Evolutionary conservation across 1,140 invertebrate species (phyloP), one percentile per base, ranked within the genome.

Genomic region (Gonioctena quinquepunctata): DNA sequence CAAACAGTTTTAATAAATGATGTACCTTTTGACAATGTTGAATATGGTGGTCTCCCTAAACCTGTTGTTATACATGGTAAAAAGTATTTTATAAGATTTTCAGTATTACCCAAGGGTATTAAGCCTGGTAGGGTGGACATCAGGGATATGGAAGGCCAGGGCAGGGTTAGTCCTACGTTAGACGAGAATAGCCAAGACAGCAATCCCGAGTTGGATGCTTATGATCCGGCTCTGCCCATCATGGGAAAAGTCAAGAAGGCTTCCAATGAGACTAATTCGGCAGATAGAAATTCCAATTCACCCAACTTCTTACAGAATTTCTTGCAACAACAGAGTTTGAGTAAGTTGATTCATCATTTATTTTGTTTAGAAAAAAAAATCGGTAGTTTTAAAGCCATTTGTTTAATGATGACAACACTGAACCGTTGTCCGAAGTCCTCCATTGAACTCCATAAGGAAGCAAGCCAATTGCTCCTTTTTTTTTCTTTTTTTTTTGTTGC

Each of bases 11-110:
- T 94, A n/a, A 88, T 97, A 7, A 95, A 96, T 79, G 93, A 94
- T 49, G 87, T 90, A 75, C 90, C 92, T 1, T 94, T 95, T 79
- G 16, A 49, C 1, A 89, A 91, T 79, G 89, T 93, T 1, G 91
- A 95, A 70, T 98, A 97, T 86, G 96, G 96, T 56, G 96, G 96
- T 7, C 86, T 97, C 48, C 96, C 96, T 0, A 94, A 96, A 78
- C 91, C 95, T 1, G 91, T 97, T 62, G 88, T 92, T 60, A 87
- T 97, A 23, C 89, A 90, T 21, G 91, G 90, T 18, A 90, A 90
- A 69, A 92, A 92, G 72, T 93, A 96, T 82, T 96, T 93, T 75
- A 88, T 99, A 19, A 86, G 94, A 27, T 90, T 97, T 71, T 88
- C 92, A 0, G 91, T 92, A 0, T 83, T 96, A 60, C 93, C 96